Conservation (phyloP, 2,113 vertebrate species). For the Puffinus mauretanicus region DNA sequence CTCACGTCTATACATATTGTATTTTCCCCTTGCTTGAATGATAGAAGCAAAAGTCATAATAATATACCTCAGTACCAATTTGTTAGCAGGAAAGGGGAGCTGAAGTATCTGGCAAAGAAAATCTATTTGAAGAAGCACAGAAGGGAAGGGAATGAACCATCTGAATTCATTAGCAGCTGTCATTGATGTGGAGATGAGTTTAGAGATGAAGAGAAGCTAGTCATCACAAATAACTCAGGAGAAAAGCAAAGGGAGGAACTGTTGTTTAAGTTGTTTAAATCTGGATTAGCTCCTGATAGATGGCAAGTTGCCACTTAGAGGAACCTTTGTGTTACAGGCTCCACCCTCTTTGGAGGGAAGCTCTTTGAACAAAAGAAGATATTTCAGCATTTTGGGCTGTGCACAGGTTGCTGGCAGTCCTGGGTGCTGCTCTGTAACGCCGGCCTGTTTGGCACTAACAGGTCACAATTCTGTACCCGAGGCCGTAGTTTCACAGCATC, state of each 20-base stretch:
- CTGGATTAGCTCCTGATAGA: background rate
- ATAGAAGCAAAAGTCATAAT: conserved; percentile 26
- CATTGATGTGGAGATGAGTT: conserved; percentile 59
- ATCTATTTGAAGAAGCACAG: conserved; percentile 21
- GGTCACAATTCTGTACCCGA: background rate
- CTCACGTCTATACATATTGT: background rate
- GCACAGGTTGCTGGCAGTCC: background rate
- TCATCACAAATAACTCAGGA: conserved; percentile 14
- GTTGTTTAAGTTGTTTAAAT: background rate
- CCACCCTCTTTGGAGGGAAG: background rate
- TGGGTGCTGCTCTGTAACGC: background rate
- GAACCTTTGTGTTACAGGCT: background rate
- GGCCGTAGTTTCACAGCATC: background rate
- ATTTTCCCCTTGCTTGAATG: conserved; percentile 25
- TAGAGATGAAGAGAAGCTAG: conserved; percentile 28
- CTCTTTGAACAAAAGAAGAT: background rate
- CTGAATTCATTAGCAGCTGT: conserved; percentile 63
- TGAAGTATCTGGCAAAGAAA: conserved; percentile 18
- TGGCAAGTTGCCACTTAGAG: background rate
- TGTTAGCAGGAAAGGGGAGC: conserved; percentile 21
- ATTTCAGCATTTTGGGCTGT: background rate
- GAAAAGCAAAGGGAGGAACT: conserved; percentile 24
- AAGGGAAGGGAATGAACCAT: conserved; percentile 49
- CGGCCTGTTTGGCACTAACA: background rate
- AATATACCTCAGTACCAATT: conserved; percentile 16